phyloP scores from a whole-genome alignment of 2,797 vertebrate genomes.

The Zalophus californianus region DNA sequence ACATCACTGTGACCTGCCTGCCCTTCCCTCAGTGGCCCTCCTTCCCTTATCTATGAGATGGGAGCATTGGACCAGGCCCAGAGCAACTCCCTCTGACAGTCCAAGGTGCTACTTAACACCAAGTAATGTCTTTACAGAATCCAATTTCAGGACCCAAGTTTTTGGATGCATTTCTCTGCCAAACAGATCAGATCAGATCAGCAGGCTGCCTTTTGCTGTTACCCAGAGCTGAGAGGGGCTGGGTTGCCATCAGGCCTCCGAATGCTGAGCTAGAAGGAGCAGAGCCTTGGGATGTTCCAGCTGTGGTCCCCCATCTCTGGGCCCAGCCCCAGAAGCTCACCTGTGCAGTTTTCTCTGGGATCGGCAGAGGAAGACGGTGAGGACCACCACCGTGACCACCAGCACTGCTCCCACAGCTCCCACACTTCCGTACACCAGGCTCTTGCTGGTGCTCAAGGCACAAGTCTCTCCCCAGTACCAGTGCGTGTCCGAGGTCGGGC shows the following conservation, averaged over 20 bases:
- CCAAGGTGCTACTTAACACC: fast-evolving
- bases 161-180: constrained; percentile 55
- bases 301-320: neutral
- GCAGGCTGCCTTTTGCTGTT: neutral
- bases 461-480: constrained; percentile 67
- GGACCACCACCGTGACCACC: neutral
- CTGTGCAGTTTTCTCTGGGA: neutral
- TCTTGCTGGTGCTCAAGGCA: neutral
- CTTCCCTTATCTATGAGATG: neutral
- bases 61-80: neutral
- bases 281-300: neutral
- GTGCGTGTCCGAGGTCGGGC: neutral
- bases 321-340: neutral
- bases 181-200: neutral
- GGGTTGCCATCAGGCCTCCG: neutral
- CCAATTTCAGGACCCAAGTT: neutral
- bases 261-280: too few species aligned
- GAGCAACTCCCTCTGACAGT: neutral
- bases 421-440: neutral
- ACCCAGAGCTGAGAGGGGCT: neutral
- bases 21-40: neutral
- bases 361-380: neutral
- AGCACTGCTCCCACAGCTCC: neutral
- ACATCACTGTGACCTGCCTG: neutral
- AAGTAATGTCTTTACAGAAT: neutral